These are phyloP conservation scores for Odontocerum albicorne DNA, from an alignment of 2,888 invertebrate genomes.

Conservation along the genomic window DNA sequence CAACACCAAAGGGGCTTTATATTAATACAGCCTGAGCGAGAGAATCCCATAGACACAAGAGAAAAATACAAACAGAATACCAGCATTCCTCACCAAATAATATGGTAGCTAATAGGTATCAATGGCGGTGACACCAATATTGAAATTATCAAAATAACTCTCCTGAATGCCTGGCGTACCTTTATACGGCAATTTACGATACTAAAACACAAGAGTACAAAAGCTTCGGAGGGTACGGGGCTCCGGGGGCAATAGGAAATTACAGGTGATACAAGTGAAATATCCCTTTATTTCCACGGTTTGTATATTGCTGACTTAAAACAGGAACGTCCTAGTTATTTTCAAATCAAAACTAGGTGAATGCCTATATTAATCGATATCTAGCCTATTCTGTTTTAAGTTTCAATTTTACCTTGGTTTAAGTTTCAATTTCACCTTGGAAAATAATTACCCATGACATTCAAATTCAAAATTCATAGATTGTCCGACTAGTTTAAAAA, in stretches of 20 bases:
- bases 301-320: no score
- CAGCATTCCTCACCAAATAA: slow-evolving; percentile 16
- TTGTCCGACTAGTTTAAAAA: no score
- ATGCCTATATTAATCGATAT: no score
- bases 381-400: no score
- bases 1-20: background rate
- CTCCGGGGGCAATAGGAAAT: slow-evolving; percentile 21
- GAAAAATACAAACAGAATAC: slow-evolving; percentile 20
- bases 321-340: no score
- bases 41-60: background rate
- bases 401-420: no score
- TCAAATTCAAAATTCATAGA: no score
- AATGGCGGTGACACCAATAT: slow-evolving; percentile 34
- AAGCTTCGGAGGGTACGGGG: slow-evolving; percentile 19
- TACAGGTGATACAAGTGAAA: slow-evolving; percentile 18
- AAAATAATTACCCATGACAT: no score
- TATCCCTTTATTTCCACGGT: no score
- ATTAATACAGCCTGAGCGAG: background rate
- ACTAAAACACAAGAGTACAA: slow-evolving; percentile 24
- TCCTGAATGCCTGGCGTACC: slow-evolving; percentile 31
- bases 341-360: no score
- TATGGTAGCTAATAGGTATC: background rate
- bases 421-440: no score
- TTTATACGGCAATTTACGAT: slow-evolving; percentile 22
- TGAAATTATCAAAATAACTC: slow-evolving; percentile 36